Evolutionary conservation across 2,888 invertebrate genomes (phyloP), one percentile per base, ranked within the genome.

Genomic region (Heliconius ethilla): DNA sequence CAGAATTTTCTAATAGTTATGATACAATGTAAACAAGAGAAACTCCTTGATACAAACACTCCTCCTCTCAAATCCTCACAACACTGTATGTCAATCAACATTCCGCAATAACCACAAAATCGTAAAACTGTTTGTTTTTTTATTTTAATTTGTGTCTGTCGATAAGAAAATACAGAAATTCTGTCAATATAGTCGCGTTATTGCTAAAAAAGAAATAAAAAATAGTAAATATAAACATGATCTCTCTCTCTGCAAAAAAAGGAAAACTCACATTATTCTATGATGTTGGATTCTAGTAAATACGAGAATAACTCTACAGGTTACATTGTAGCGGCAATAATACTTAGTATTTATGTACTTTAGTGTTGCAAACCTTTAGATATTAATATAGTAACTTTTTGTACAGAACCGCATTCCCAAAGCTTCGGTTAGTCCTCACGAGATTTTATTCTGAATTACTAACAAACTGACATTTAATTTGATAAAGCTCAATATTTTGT

Each of bases 271-370:
- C 33, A 22, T 72, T 72, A 33, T 29, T 40, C 22, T 33, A 33
- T 59, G 10, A 59, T 72, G 29, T n/a, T 33, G 33, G 22, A 51
- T 51, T 45, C 27, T 37, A 72, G 7, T 72, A 59, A 59, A n/a
- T 59, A 33, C 25, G 25, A 33, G n/a, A 33, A 37, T 72, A 25
- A 37, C 33, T 33, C 33, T 27, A 7, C 59, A 59, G 3, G 7
- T 59, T 72, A 72, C 72, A 72, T n/a, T 72, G 72, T 72, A 72
- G 9, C 13, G 33, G 72, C 72, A 72, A 33, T 72, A 72, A 55
- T 25, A 33, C 72, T 18, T 10, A n/a, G 72, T 72, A 72, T 72
- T 72, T 69, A 69, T 69, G 69, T 72, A 72, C 33, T 15, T 59
- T 59, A 33, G 33, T 33, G 33, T 72, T 55, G 59, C 59, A 33